Base-by-base conservation (phyloP, 2,797 vertebrate genomes). In the Chelonia mydas region DNA sequence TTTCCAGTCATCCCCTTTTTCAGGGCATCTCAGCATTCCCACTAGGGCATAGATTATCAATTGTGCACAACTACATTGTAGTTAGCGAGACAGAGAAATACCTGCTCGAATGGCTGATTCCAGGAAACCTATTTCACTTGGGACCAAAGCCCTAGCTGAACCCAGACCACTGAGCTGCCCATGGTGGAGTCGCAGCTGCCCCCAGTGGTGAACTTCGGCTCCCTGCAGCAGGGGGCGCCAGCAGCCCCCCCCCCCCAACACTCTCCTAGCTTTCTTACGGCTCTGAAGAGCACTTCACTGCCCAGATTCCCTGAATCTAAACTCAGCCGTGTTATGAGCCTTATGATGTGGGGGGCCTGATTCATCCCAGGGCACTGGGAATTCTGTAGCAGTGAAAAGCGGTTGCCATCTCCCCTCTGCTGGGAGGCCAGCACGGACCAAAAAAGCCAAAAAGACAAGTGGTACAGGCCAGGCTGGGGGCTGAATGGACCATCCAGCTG, bases 191-290 rank as follows among this genome's bases (percentile, higher is more conserved):
- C 84, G 9, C 98, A 97, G 90, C 95, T 98, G 47, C 96, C 97
- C 41, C 96, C 97, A 9, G 87, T 98, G 91, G 94, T 98, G 89
- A 97, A 98, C 83, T 98, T 98, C 25, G 94, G 98, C 59, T 97
- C 98, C 61, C 86, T 98, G 96, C 97, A 96, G 53, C 94, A 91
- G 45, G 77, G 87, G 0, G 91, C 92, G 9, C 97, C 98, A 16
- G 90, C 97, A n/a, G 97, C 95, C 11, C 97, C 97, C 15, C 97
- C 97, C 25, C 72, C 5, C 25, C 9, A 41, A 4, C 72, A 41
- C 27, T 47, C 12, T n/a, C 65, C n/a, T 45, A 45, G 41, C 11
- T 74, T 45, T 45, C 72, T 28, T 47, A 28, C 13, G 4, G 41
- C 41, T 28, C 41, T 27, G 25, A 76, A 11, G 41, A 28, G 25